Evolutionary conservation across 2,888 invertebrate genomes (phyloP).

Genomic region (Blastobasis lacticolella): DNA sequence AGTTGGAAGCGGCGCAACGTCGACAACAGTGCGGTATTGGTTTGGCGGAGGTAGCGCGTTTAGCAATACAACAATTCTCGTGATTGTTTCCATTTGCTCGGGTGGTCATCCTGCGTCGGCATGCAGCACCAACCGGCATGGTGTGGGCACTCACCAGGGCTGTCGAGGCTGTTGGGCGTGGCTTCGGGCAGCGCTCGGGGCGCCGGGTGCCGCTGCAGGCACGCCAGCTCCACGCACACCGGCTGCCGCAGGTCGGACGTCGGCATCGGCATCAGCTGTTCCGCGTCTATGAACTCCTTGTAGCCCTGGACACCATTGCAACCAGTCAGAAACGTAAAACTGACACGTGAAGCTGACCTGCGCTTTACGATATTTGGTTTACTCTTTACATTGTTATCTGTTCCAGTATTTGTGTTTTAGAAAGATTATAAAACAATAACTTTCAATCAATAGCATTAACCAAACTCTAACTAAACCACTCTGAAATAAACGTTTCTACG

Average conservation of each 20-base stretch:
- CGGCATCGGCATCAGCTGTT: constrained; percentile 89
- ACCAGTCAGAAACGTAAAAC: constrained; percentile 1
- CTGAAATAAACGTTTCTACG: too few species aligned
- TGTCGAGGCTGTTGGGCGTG: constrained; percentile 67
- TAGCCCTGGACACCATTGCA: constrained; percentile 77
- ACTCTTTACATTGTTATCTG: too few species aligned
- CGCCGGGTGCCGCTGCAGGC: constrained; percentile 75
- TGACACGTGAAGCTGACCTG: too few species aligned
- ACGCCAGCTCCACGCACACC: constrained; percentile 86
- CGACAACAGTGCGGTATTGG: too few species aligned
- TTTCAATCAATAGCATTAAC: too few species aligned
- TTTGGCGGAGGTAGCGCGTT: too few species aligned
- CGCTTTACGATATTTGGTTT: too few species aligned
- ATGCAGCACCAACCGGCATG: too few species aligned
- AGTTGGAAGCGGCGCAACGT: not conserved
- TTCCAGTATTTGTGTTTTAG: too few species aligned
- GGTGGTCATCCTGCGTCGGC: not conserved
- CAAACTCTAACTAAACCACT: too few species aligned
- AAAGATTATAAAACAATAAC: too few species aligned
- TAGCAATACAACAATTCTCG: too few species aligned
- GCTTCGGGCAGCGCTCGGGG: constrained; percentile 66
- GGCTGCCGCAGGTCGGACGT: constrained; percentile 90
- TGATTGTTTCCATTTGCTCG: constrained; percentile 23
- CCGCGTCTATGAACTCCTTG: constrained; percentile 93
- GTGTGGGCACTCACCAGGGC: constrained; percentile 50